Conservation (phyloP, 2,113 vertebrate species). For the Chionis minor region DNA sequence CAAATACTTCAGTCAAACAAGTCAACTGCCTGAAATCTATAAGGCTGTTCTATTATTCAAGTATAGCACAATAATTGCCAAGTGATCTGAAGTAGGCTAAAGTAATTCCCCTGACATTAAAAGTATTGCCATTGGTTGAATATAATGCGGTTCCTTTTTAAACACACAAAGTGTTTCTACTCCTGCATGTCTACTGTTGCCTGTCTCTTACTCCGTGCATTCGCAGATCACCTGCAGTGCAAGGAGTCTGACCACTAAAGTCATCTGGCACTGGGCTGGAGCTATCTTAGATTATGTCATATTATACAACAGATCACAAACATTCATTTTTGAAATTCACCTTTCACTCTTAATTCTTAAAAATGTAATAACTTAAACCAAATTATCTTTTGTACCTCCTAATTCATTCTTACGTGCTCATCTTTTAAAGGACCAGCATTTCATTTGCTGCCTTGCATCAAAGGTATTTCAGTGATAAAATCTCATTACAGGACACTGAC, state of each 20-base stretch:
- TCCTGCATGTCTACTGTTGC: neutral
- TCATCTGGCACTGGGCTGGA: neutral
- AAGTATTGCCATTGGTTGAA: neutral
- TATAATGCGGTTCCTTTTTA: neutral
- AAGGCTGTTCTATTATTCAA: neutral
- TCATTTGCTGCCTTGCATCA: neutral
- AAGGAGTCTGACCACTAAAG: neutral
- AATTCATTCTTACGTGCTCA: neutral
- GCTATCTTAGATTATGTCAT: neutral
- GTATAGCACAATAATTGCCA: neutral
- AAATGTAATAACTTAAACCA: neutral
- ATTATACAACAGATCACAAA: neutral
- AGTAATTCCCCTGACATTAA: neutral
- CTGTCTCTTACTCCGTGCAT: neutral
- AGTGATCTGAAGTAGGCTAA: neutral
- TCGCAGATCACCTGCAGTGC: neutral
- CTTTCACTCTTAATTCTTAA: neutral
- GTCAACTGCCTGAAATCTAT: neutral
- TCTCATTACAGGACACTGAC: neutral
- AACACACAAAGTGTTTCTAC: neutral
- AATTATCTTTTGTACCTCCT: neutral
- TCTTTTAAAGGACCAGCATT: neutral
- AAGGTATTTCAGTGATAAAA: neutral
- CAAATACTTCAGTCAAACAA: neutral
- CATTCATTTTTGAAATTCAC: neutral